These are phyloP conservation scores for Cepaea hortensis DNA, from an alignment of 2,888 invertebrate species.

Conservation along the genomic window DNA sequence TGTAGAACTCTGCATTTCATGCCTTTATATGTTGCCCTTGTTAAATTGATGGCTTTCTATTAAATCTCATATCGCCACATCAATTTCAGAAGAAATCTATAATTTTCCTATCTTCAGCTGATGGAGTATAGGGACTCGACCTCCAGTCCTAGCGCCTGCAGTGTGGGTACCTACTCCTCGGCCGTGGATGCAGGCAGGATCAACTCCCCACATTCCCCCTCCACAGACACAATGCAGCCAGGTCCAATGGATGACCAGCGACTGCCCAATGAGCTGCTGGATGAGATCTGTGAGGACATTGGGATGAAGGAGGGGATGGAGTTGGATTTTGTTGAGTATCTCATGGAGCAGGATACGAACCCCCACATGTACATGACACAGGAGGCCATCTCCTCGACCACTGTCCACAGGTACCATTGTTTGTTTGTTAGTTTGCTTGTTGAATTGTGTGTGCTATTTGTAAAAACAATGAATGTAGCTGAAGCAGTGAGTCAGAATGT, in stretches of 20 bases:
- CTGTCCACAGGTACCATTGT: constrained; percentile 36
- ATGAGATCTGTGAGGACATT: constrained; percentile 76
- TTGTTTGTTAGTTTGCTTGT: not conserved
- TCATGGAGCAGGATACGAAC: constrained; percentile 70
- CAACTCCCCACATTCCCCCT: constrained; percentile 67
- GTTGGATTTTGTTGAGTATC: constrained; percentile 73
- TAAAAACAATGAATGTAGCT: too few relatives aligned
- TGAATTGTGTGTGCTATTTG: not conserved
- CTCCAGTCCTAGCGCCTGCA: constrained; percentile 56
- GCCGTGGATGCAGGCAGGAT: constrained; percentile 64
- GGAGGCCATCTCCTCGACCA: constrained; percentile 55
- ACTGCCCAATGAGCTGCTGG: constrained; percentile 72
- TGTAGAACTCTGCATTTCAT: too few relatives aligned
- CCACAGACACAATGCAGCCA: constrained; percentile 60
- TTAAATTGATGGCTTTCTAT: not conserved
- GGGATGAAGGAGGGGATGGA: constrained; percentile 76
- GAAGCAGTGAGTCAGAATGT: too few relatives aligned
- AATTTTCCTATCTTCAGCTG: constrained; percentile 59
- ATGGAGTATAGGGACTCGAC: constrained; percentile 72
- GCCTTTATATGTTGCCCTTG: too few relatives aligned
- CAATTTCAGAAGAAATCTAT: not conserved
- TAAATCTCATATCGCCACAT: not conserved
- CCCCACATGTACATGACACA: constrained; percentile 69
- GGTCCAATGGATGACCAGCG: constrained; percentile 61
- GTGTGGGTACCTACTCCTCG: constrained; percentile 60